Evolutionary conservation across 1,140 invertebrate genomes (phyloP).

Genomic region (Megathymus violae): DNA sequence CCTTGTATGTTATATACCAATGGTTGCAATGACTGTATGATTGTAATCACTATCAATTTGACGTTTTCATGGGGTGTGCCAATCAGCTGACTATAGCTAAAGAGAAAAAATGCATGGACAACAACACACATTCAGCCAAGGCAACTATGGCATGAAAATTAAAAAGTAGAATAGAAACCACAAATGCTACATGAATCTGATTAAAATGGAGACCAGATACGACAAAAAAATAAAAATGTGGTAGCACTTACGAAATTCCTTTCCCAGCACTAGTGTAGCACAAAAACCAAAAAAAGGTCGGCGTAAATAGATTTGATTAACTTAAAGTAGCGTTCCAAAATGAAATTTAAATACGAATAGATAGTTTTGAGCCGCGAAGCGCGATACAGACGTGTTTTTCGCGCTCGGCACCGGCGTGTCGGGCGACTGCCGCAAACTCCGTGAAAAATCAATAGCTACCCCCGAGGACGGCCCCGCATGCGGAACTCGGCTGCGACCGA

Average conservation of each 20-base stretch:
- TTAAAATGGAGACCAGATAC: conserved; percentile 54
- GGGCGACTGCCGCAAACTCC: conserved; percentile 79
- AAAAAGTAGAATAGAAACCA: conserved; percentile 38
- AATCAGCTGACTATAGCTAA: conserved; percentile 63
- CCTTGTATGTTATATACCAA: conserved; percentile 21
- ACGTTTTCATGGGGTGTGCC: conserved; percentile 51
- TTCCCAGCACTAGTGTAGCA: conserved; percentile 66
- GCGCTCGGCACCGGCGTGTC: conserved; percentile 76
- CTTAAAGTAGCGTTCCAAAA: conserved; percentile 41
- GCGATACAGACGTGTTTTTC: conserved; percentile 75
- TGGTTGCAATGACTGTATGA: conserved; percentile 18
- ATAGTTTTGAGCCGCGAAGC: conserved; percentile 65
- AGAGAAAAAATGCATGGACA: conserved; percentile 27
- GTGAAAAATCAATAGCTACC: conserved; percentile 80
- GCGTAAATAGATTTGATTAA: conserved; percentile 38
- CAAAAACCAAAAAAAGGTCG: conserved; percentile 44
- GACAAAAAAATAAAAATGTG: conserved; percentile 44
- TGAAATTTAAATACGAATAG: conserved; percentile 55
- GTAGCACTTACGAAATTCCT: conserved; percentile 66
- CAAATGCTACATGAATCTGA: conserved; percentile 46
- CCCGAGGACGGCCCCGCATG: conserved; percentile 69
- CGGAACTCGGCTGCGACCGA: conserved; percentile 69
- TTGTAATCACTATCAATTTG: conserved; percentile 39
- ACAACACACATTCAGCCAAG: conserved; percentile 22
- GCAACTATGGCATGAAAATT: background rate